A percentile compares a stretch with the other conserved stretches of the same genome.
Conservation (phyloP, 2,797 vertebrate species). For the Emydoidea blandingii region DNA sequence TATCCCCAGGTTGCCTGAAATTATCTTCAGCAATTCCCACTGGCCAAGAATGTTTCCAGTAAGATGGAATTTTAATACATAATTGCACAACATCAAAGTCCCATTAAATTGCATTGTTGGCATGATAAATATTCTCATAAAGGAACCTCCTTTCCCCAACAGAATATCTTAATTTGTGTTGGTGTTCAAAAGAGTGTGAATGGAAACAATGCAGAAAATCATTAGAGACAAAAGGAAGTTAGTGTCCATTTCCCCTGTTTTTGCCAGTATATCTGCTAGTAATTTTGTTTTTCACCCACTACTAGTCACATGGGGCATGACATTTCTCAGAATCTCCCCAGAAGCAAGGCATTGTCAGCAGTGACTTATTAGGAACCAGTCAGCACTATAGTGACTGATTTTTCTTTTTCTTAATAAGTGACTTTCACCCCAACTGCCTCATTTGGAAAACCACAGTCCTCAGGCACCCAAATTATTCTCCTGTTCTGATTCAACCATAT, state of each 20-base stretch:
- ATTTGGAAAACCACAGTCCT: neutral
- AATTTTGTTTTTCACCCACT: neutral
- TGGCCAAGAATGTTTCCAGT: constrained; percentile 32
- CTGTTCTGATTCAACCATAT: fast-evolving
- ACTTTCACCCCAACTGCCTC: neutral
- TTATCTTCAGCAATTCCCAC: constrained; percentile 52
- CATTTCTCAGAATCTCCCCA: neutral
- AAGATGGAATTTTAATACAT: constrained; percentile 53
- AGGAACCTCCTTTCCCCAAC: constrained; percentile 32
- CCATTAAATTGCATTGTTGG: constrained; percentile 36
- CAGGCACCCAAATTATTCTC: neutral
- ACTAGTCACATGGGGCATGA: neutral
- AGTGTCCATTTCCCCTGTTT: neutral
- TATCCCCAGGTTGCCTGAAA: constrained; percentile 53
- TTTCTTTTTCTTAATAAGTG: neutral
- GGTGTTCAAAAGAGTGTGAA: constrained; percentile 3
- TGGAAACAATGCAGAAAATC: constrained; percentile 36
- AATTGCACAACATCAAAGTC: constrained; percentile 54
- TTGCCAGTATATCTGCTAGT: neutral
- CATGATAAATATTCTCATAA: constrained; percentile 52
- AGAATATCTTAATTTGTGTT: constrained; percentile 18
- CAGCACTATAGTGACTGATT: neutral
- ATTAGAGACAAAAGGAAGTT: constrained; percentile 7
- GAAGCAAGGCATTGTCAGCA: neutral
- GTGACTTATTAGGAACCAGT: neutral